Conservation (phyloP, 2,797 vertebrate species). For the Huso huso region DNA sequence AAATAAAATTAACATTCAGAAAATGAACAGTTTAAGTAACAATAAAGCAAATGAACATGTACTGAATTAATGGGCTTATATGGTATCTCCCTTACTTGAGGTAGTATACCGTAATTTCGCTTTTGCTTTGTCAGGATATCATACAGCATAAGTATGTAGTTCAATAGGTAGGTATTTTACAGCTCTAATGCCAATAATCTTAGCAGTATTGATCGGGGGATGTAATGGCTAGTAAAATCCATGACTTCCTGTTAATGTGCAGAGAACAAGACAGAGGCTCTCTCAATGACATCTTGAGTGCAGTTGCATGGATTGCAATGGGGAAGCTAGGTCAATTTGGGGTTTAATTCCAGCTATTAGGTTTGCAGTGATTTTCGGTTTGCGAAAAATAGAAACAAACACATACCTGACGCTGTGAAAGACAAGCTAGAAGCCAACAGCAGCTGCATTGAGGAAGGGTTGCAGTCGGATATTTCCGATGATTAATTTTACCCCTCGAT, state of each 20-base stretch:
- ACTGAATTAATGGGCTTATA: too few species aligned
- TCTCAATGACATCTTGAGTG: constrained; percentile 16
- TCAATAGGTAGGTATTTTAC: background rate
- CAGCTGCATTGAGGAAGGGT: too few species aligned
- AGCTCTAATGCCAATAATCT: background rate
- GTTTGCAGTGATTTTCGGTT: background rate
- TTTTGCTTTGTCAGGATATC: too few species aligned
- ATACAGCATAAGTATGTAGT: too few species aligned
- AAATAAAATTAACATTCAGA: too few species aligned
- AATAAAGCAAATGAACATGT: too few species aligned
- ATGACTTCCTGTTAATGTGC: background rate
- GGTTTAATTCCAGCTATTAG: background rate
- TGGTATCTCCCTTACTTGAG: too few species aligned
- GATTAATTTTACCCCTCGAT: too few species aligned
- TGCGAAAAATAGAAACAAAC: background rate
- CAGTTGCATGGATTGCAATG: background rate
- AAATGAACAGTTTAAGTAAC: too few species aligned
- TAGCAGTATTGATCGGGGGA: background rate
- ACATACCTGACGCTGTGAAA: background rate
- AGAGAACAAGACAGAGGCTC: constrained; percentile 15
- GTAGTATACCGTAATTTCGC: too few species aligned
- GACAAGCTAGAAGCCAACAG: too few species aligned
- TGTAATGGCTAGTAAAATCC: background rate
- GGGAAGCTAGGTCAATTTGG: background rate
- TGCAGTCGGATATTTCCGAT: too few species aligned